Evolutionary conservation across 2,888 invertebrate species (phyloP).

Genomic region (Esperia sulphurella): DNA sequence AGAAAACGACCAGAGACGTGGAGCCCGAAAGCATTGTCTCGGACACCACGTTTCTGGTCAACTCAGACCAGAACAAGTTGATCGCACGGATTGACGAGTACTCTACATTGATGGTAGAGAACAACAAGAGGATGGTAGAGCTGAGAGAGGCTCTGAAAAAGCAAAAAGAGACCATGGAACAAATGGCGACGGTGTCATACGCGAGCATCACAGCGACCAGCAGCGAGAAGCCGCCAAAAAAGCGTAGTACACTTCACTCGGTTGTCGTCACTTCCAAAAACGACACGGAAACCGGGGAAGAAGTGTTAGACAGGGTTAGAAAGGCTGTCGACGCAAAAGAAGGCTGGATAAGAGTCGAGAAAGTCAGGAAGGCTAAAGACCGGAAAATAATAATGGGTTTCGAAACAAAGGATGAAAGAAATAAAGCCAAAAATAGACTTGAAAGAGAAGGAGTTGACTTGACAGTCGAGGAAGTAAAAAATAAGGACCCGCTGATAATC

Average conservation of each 20-base stretch:
- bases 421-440: neutral
- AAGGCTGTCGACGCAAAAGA: constrained; percentile 2
- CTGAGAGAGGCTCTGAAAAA: neutral
- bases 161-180: neutral
- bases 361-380: constrained; percentile 1
- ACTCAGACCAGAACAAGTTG: too few relatives aligned
- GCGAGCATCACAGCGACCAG: neutral
- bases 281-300: neutral
- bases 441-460: neutral
- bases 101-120: neutral
- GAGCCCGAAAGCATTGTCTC: too few relatives aligned
- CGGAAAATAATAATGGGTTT: constrained; percentile 2
- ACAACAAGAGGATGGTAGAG: too few relatives aligned
- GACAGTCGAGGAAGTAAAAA: neutral
- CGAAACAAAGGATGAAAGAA: neutral
- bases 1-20: too few relatives aligned
- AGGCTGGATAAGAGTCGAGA: neutral
- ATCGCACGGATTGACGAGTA: neutral
- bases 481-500: neutral
- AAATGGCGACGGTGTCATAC: neutral
- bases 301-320: neutral
- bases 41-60: too few relatives aligned
- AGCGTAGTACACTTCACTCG: neutral
- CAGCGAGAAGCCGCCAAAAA: neutral
- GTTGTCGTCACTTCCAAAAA: neutral